Conservation (phyloP, 2,797 vertebrate species). For the Ctenopoma multispine region DNA sequence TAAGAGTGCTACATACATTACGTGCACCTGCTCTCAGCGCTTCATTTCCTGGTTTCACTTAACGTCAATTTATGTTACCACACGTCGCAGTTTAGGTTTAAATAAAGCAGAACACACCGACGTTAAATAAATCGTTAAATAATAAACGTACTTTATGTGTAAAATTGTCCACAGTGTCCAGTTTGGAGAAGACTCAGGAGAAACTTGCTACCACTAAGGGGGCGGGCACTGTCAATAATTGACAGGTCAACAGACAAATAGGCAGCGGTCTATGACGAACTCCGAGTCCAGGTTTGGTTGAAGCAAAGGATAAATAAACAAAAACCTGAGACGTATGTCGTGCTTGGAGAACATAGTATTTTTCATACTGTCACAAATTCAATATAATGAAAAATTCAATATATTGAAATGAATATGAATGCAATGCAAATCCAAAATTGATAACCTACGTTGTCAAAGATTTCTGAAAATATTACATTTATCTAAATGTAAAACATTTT, state of each 20-base stretch:
- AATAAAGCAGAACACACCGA: background rate
- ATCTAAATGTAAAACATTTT: too few species aligned
- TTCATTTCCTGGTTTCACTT: slow-evolving; percentile 23
- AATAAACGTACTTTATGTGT: slow-evolving; percentile 61
- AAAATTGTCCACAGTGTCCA: slow-evolving; percentile 52
- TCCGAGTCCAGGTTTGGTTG: slow-evolving; percentile 75
- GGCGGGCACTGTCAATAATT: slow-evolving; percentile 63
- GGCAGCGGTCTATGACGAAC: background rate
- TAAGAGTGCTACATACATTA: slow-evolving; percentile 9
- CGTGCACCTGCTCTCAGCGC: slow-evolving; percentile 68
- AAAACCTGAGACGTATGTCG: background rate
- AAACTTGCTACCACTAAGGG: slow-evolving; percentile 44
- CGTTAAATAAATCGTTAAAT: background rate
- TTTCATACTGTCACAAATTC: too few species aligned
- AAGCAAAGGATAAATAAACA: slow-evolving; percentile 57
- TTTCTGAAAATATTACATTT: too few species aligned
- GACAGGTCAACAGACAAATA: slow-evolving; percentile 50
- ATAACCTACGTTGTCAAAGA: too few species aligned
- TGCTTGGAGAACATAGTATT: too few species aligned
- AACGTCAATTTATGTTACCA: accelerated
- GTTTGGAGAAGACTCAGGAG: slow-evolving; percentile 50
- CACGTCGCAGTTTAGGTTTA: background rate
- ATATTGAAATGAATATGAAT: too few species aligned
- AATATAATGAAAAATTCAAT: too few species aligned
- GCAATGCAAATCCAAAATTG: too few species aligned